A percentile compares a stretch with the other conserved stretches of the same genome.
Evolutionary conservation across 53 echinoderm and acorn worm genomes (phyloP).

Genomic region (Holothuria leucospilota): DNA sequence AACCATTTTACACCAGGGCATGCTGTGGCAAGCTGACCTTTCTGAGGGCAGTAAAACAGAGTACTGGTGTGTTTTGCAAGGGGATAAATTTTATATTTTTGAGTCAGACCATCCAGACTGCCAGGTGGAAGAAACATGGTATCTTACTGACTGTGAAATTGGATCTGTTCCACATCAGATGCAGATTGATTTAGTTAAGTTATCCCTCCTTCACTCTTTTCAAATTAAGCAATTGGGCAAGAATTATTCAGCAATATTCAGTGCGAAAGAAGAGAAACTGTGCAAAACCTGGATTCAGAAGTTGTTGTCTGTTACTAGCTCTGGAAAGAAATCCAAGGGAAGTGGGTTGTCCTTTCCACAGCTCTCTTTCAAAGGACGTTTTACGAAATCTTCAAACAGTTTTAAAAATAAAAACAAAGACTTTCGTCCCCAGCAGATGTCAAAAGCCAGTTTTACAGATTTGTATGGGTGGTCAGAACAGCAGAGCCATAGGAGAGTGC

Average conservation of each 20-base stretch:
- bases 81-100: slow-evolving; percentile 1
- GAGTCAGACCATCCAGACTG: slow-evolving; percentile 1
- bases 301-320: not conserved
- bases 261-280: not conserved
- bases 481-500: slow-evolving; percentile 25
- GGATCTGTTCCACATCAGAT: not conserved
- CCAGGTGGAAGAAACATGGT: not conserved
- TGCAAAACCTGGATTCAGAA: slow-evolving; percentile 24
- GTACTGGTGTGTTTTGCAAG: slow-evolving; percentile 14
- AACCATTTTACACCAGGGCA: not conserved
- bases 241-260: not conserved
- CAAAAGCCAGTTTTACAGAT: slow-evolving; percentile 18
- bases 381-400: slow-evolving; percentile 16
- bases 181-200: not conserved
- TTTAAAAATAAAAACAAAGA: not conserved
- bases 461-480: slow-evolving; percentile 31
- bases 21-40: not conserved
- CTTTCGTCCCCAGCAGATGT: not conserved
- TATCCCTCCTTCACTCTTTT: slow-evolving; percentile 11
- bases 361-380: slow-evolving; percentile 2
- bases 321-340: slow-evolving; percentile 6
- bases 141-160: slow-evolving; percentile 6
- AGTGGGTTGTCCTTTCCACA: not conserved
- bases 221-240: not conserved
- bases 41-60: not conserved